Percentiles rank a stretch among this genome's conserved stretches.
Conservation (phyloP, 2,797 vertebrate genomes). For the Lepilemur septentrionalis region DNA sequence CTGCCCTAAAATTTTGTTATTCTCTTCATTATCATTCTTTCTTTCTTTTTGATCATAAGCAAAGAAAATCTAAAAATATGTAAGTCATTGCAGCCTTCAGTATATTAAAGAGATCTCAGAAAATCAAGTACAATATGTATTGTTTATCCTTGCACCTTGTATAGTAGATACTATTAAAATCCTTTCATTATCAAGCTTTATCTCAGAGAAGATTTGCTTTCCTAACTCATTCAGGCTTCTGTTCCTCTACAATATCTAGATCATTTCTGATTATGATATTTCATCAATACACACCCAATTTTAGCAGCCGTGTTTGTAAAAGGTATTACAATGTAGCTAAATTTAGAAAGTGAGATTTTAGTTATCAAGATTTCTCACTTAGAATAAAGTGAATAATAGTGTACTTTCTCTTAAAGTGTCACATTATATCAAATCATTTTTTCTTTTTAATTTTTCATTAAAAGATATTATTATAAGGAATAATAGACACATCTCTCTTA, state of each 20-base stretch:
- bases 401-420: not conserved
- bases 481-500: not conserved
- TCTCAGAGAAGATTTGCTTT: not conserved
- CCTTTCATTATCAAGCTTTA: not conserved
- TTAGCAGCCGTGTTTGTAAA: not conserved
- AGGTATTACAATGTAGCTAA: not conserved
- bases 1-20: not conserved
- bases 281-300: not conserved
- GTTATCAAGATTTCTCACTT: not conserved
- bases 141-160: not conserved
- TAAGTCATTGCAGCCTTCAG: not conserved
- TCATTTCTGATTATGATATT: slow-evolving; percentile 17
- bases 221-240: not conserved
- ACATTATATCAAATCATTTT: not conserved
- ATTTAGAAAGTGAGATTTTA: slow-evolving; percentile 18
- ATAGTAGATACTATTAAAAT: not conserved
- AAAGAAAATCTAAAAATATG: slow-evolving; percentile 29
- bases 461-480: not conserved
- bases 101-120: not conserved
- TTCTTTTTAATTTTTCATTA: not conserved
- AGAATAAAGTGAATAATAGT: not conserved
- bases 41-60: not conserved
- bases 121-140: not conserved
- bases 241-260: not conserved
- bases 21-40: not conserved